Base-by-base conservation (phyloP, 2,797 vertebrate species). In the Menidia menidia region DNA sequence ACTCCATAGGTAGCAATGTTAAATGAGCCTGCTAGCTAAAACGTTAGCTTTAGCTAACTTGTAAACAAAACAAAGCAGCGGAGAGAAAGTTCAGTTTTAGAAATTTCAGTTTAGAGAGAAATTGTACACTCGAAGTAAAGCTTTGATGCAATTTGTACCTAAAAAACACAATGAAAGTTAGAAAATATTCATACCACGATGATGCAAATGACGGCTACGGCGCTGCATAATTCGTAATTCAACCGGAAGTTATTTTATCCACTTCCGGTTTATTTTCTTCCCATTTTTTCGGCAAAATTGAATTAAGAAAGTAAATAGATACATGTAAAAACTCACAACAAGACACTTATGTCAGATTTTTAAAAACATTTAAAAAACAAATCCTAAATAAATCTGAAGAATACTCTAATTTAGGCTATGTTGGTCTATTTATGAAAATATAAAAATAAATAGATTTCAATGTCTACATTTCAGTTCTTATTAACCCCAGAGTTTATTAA, bases 151-250 rank as follows among this genome's bases (percentile, higher is more conserved):
- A 33, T 0, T 0, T 9, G 10, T 0, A 45, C 10, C 7, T 4
- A 14, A 71, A 45, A 1, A 79, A 60, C 0, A 0, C 0, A 12
- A 6, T 10, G 0, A 1, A 68, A 47, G 56, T 15, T 10, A 4
- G 1, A 10, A 61, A 60, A 45, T 2, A 44, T 62, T 75, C 85
- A 65, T 89, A 92, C 90, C 90, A 88, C 89, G 85, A 65, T 85
- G 13, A 51, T 74, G 72, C 66, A 64, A 81, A 71, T 77, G 71
- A 78, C 71, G 77, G 66, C 62, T 4, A 67, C 77, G 60, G 67
- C 84, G 87, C 82, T 86, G 82, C 86, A 89, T 89, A 16, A 4
- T 88, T 92, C 71, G 83, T 90, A 91, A 78, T 88, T 77, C 15
- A 70, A 58, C 75, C 86, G 91, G 90, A 91, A 85, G 67, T 5